phyloP scores from a whole-genome alignment of 1,140 invertebrate genomes.

The Diprion similis region DNA sequence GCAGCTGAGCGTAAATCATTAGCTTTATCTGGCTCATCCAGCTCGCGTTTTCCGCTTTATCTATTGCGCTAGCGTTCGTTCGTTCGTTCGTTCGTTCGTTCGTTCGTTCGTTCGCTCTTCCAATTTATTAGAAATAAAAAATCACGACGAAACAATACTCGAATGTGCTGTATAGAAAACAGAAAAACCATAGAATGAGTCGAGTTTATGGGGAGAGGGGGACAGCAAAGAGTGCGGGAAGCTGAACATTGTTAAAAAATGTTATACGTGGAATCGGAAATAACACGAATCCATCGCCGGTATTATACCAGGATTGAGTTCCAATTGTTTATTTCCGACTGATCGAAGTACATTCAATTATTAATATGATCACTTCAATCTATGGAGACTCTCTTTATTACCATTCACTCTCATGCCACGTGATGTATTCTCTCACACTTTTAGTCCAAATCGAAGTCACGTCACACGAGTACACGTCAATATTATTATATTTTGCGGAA shows the following conservation, averaged over 20 bases:
- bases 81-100: constrained; percentile 27
- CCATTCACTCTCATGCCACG: no score
- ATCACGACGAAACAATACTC: neutral
- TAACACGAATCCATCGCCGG: neutral
- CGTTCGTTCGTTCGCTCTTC: constrained; percentile 31
- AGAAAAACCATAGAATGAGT: no score
- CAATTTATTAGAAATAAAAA: neutral
- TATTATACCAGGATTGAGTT: neutral
- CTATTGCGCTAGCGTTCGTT: constrained; percentile 49
- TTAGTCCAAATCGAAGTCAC: no score
- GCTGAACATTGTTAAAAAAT: no score
- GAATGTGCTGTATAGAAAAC: no score
- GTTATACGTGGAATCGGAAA: no score
- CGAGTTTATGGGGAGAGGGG: no score
- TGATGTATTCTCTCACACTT: no score
- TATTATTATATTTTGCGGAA: no score
- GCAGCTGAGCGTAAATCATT: constrained; percentile 51
- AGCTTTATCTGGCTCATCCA: constrained; percentile 58
- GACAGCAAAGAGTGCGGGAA: no score
- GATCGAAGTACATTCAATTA: constrained; percentile 3
- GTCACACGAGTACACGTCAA: no score
- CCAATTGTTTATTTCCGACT: neutral
- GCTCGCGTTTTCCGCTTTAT: constrained; percentile 52
- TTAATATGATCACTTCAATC: neutral
- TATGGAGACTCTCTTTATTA: no score